Percentiles rank a stretch among this genome's conserved stretches.
These are phyloP conservation scores for Tuta absoluta DNA, from an alignment of 2,888 invertebrate genomes.

Conservation along the genomic window DNA sequence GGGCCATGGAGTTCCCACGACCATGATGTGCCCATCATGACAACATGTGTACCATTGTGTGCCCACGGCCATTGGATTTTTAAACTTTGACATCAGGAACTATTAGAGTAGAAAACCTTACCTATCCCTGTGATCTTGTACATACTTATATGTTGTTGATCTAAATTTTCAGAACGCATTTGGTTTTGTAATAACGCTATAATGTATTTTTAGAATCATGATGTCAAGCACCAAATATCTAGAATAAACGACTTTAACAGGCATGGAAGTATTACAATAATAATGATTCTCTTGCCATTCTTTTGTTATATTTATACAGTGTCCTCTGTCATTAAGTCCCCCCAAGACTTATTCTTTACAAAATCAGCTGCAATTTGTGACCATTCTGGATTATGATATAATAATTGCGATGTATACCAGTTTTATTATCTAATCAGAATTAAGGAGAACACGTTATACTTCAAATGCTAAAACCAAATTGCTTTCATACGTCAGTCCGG, in stretches of 20 bases:
- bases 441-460: constrained; percentile 3
- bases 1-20: constrained; percentile 51
- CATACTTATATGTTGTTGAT: not conserved
- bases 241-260: not conserved
- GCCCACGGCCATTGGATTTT: not conserved
- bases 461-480: not conserved
- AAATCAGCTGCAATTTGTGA: not conserved
- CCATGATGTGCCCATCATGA: constrained; percentile 10
- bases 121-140: not conserved
- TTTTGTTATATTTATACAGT: not conserved
- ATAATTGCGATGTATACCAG: not conserved
- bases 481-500: constrained; percentile 6
- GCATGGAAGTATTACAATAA: not conserved
- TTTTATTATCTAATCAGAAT: constrained; percentile 37
- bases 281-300: not conserved
- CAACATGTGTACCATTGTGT: not conserved
- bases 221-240: not conserved
- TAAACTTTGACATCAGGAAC: not conserved
- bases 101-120: too few relatives aligned
- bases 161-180: not conserved
- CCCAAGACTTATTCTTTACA: not conserved
- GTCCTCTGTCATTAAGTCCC: not conserved
- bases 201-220: too few relatives aligned
- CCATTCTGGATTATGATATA: not conserved
- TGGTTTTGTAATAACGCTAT: too few relatives aligned